Evolutionary conservation across 2,888 invertebrate species (phyloP).

Genomic region (Plebejus argus): DNA sequence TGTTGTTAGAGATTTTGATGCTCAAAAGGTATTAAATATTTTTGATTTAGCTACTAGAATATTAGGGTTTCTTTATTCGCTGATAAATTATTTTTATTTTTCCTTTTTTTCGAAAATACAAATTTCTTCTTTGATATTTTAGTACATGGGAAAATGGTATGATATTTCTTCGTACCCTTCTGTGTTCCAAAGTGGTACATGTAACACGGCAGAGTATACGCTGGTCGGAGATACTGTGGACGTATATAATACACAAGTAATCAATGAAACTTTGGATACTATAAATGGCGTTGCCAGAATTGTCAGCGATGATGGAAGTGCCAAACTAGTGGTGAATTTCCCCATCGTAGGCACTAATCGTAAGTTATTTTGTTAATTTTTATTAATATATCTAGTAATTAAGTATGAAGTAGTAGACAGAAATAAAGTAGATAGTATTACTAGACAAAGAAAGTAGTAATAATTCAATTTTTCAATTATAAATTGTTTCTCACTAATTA

Average conservation of each 20-base stretch:
- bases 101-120: too few relatives aligned
- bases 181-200: conserved; percentile 45
- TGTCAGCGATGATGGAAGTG: conserved; percentile 78
- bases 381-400: neutral
- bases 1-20: conserved; percentile 49
- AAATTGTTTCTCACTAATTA: neutral
- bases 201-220: conserved; percentile 44
- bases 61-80: too few relatives aligned
- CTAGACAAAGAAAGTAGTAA: neutral
- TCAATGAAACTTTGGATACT: conserved; percentile 51
- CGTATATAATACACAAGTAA: conserved; percentile 52
- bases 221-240: conserved; percentile 37
- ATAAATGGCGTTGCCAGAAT: conserved; percentile 54
- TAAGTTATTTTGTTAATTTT: conserved; percentile 37
- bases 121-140: conserved; percentile 32
- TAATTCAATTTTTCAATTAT: neutral
- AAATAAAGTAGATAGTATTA: too few relatives aligned
- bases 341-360: conserved; percentile 67
- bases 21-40: conserved; percentile 29
- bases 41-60: neutral
- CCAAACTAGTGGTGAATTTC: conserved; percentile 83
- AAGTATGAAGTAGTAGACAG: too few relatives aligned
- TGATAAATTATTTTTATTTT: too few relatives aligned
- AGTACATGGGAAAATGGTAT: conserved; percentile 45
- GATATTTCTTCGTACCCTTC: conserved; percentile 44